Evolutionary conservation across 2,888 invertebrate species (phyloP).

Genomic region (Monochamus alternatus): DNA sequence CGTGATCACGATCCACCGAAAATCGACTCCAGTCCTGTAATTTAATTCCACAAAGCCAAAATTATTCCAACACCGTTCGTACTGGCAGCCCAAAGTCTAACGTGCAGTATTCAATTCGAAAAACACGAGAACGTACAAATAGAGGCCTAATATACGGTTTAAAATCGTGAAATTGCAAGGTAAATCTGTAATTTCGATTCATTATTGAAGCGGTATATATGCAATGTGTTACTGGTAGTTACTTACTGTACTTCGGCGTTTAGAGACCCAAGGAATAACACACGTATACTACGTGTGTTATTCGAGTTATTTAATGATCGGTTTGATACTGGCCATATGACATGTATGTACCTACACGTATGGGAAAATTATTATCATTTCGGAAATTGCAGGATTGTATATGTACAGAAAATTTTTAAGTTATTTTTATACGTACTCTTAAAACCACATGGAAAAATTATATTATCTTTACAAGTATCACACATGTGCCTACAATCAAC

Average conservation of each 20-base stretch:
- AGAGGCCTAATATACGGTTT: slow-evolving; percentile 29
- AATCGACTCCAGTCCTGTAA: slow-evolving; percentile 38
- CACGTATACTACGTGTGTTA: background rate
- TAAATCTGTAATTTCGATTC: slow-evolving; percentile 22
- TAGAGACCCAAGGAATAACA: background rate
- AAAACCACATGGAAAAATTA: too few relatives aligned
- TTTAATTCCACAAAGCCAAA: slow-evolving; percentile 29
- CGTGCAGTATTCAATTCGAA: slow-evolving; percentile 28
- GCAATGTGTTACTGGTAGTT: slow-evolving; percentile 19
- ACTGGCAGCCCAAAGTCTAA: slow-evolving; percentile 21
- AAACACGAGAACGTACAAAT: slow-evolving; percentile 33
- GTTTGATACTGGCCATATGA: slow-evolving; percentile 25
- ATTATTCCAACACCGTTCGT: slow-evolving; percentile 33
- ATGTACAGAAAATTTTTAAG: too few relatives aligned
- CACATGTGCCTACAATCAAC: too few relatives aligned
- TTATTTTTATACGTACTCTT: too few relatives aligned
- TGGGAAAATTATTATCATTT: slow-evolving; percentile 28
- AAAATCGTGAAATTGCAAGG: slow-evolving; percentile 29
- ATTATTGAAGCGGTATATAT: slow-evolving; percentile 23
- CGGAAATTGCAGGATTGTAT: background rate
- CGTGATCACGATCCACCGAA: slow-evolving; percentile 42
- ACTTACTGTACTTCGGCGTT: slow-evolving; percentile 5
- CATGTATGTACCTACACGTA: background rate
- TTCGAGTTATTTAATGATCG: slow-evolving; percentile 1
- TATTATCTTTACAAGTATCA: too few relatives aligned